These are phyloP conservation scores for Tachina lurida DNA, from an alignment of 2,888 invertebrate genomes.

Conservation along the genomic window DNA sequence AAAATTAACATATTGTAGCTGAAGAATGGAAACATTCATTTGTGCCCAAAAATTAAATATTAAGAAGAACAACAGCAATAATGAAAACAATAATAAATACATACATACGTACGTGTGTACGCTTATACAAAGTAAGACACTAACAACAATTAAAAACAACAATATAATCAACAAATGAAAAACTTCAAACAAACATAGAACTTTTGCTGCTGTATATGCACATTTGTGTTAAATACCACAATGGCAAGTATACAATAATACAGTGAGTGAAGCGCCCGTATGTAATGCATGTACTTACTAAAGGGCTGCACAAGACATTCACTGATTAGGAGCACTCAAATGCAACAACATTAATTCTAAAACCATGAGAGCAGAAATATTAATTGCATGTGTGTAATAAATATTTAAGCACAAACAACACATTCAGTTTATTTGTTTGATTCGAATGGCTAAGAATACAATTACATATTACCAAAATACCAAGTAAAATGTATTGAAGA, in stretches of 20 bases:
- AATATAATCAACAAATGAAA: slow-evolving; percentile 26
- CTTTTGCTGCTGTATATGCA: not conserved
- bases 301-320: too few species aligned
- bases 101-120: too few species aligned
- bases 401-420: too few species aligned
- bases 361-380: too few species aligned
- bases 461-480: too few species aligned
- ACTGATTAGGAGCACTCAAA: too few species aligned
- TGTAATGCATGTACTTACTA: not conserved
- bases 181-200: slow-evolving; percentile 29
- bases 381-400: too few species aligned
- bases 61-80: slow-evolving; percentile 15
- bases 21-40: slow-evolving; percentile 1
- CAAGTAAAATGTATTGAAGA: too few species aligned
- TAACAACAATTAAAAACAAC: slow-evolving; percentile 27
- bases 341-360: too few species aligned
- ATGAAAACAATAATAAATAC: slow-evolving; percentile 12
- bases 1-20: slow-evolving; percentile 16
- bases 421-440: too few species aligned
- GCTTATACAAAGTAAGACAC: slow-evolving; percentile 2
- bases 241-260: not conserved
- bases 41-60: not conserved
- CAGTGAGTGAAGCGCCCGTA: too few species aligned
- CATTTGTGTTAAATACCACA: not conserved
- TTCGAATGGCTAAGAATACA: too few species aligned